phyloP scores from a whole-genome alignment of 2,113 vertebrate species.

The Tonatia bakeri region DNA sequence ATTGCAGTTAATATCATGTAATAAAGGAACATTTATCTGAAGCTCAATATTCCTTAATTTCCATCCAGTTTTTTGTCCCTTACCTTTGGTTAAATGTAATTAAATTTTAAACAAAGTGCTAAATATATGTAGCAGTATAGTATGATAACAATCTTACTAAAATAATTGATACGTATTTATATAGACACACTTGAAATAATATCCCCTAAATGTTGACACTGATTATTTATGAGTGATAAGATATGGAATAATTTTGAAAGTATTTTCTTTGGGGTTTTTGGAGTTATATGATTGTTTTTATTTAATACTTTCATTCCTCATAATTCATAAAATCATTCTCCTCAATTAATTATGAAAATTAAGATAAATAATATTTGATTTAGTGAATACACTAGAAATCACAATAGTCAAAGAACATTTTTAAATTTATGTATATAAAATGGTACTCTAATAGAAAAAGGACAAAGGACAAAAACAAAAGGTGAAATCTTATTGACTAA shows the following conservation, averaged over 20 bases:
- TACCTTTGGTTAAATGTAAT: neutral
- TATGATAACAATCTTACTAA: neutral
- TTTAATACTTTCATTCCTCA: neutral
- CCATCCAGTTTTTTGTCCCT: neutral
- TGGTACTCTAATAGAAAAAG: neutral
- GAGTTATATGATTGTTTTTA: neutral
- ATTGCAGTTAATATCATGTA: neutral
- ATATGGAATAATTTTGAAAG: neutral
- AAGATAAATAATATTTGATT: neutral
- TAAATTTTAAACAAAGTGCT: neutral
- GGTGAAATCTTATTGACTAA: neutral
- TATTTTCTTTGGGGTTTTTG: neutral
- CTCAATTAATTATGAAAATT: neutral
- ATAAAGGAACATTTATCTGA: neutral
- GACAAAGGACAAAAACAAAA: neutral
- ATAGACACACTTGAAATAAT: neutral
- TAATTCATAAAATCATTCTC: neutral
- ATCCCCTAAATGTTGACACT: neutral
- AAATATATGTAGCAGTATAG: neutral
- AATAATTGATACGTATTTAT: neutral
- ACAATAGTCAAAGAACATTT: neutral
- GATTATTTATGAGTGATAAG: neutral
- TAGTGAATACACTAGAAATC: neutral
- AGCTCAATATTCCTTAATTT: constrained; percentile 4
- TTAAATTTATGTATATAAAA: neutral